phyloP scores from a whole-genome alignment of 2,888 invertebrate genomes.

The Drosophila multiciliata region DNA sequence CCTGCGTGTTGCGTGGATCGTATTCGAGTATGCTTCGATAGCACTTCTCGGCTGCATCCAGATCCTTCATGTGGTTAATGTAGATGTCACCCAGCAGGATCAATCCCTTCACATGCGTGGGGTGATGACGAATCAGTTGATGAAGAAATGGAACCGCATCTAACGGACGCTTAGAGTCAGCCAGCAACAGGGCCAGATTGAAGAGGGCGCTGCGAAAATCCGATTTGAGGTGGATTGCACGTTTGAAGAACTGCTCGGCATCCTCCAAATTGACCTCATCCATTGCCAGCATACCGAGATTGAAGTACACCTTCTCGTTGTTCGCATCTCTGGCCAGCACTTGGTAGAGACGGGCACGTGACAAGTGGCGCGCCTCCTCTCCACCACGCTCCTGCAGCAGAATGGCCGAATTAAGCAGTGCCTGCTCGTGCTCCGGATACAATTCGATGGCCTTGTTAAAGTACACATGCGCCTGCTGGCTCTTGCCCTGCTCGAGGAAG shows the following conservation, averaged over 20 bases:
- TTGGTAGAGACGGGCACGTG: slow-evolving; percentile 92
- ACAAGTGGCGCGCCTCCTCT: slow-evolving; percentile 91
- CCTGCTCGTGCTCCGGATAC: slow-evolving; percentile 97
- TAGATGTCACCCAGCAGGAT: slow-evolving; percentile 98
- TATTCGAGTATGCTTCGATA: slow-evolving; percentile 94
- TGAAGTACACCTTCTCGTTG: slow-evolving; percentile 97
- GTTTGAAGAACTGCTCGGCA: slow-evolving; percentile 96
- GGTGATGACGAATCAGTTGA: slow-evolving; percentile 95
- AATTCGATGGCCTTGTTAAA: slow-evolving; percentile 96
- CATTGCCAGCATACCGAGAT: slow-evolving; percentile 98
- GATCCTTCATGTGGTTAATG: slow-evolving; percentile 96
- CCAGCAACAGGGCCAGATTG: slow-evolving; percentile 95
- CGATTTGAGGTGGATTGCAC: slow-evolving; percentile 93
- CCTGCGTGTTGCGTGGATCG: slow-evolving; percentile 96
- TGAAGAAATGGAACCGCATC: slow-evolving; percentile 97
- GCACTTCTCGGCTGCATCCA: slow-evolving; percentile 98
- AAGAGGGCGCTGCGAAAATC: slow-evolving; percentile 97
- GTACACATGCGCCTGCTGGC: slow-evolving; percentile 95
- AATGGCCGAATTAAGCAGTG: slow-evolving; percentile 97
- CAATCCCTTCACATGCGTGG: slow-evolving; percentile 96
- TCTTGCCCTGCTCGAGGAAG: slow-evolving; percentile 95
- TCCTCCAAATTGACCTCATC: slow-evolving; percentile 95
- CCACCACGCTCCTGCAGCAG: slow-evolving; percentile 95
- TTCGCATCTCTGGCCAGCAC: slow-evolving; percentile 88
- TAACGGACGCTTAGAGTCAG: slow-evolving; percentile 94